Evolutionary conservation across 2,888 invertebrate species (phyloP).

Genomic region (Rhagophthalmus giganteus): DNA sequence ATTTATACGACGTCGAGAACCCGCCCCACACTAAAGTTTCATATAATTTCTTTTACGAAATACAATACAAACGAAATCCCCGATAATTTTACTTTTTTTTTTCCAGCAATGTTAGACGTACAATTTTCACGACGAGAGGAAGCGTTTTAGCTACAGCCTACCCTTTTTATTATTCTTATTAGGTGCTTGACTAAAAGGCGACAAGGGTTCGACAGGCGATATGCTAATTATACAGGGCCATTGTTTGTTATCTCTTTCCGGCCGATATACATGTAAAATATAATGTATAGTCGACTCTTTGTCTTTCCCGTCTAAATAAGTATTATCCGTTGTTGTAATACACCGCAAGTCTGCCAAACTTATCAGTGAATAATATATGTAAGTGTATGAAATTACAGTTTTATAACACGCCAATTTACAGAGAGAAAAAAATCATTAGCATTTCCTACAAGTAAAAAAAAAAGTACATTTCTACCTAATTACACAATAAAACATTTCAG

Average conservation of each 20-base stretch:
- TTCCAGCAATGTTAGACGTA: too few relatives aligned
- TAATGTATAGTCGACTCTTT: background rate
- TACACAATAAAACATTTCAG: background rate
- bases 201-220: slow-evolving; percentile 34
- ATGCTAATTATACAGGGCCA: slow-evolving; percentile 33
- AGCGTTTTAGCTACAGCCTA: background rate
- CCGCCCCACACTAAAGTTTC: too few relatives aligned
- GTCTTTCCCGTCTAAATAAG: background rate
- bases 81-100: too few relatives aligned
- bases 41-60: too few relatives aligned
- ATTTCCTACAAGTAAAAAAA: background rate
- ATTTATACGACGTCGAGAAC: too few relatives aligned
- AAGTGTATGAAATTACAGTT: background rate
- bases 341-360: background rate
- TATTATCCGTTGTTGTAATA: background rate
- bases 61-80: too few relatives aligned
- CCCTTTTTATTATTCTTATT: background rate
- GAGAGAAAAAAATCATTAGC: background rate
- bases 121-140: too few relatives aligned
- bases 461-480: background rate
- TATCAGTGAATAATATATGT: background rate
- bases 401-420: background rate
- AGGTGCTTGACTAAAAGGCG: slow-evolving; percentile 7
- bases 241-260: slow-evolving; percentile 37
- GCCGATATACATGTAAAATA: slow-evolving; percentile 25